Conservation (phyloP, 2,797 vertebrate genomes). For the Eulemur mongoz region DNA sequence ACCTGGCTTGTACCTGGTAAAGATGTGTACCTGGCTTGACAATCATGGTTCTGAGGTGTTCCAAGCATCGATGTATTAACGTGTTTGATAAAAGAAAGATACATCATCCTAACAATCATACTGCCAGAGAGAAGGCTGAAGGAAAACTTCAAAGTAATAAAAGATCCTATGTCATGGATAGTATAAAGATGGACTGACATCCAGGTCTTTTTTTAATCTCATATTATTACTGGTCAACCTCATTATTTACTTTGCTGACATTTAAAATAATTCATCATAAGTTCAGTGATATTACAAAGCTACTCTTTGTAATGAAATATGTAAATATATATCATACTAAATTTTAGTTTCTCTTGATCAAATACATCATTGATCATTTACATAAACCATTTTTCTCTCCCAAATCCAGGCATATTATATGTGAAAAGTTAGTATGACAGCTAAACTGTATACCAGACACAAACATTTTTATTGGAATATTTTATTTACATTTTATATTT, state of each 20-base stretch:
- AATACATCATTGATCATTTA: conserved; percentile 52
- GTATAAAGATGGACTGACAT: neutral
- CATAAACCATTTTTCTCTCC: neutral
- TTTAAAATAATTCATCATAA: conserved; percentile 38
- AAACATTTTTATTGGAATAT: conserved; percentile 81
- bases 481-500: conserved; percentile 89
- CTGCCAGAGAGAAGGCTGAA: conserved; percentile 31
- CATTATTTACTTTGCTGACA: conserved; percentile 52
- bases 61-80: neutral
- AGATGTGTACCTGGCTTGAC: conserved; percentile 14
- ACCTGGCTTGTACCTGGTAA: neutral
- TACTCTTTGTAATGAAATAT: conserved; percentile 4
- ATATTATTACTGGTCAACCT: conserved; percentile 6
- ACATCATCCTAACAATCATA: conserved; percentile 5
- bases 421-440: conserved; percentile 19
- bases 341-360: conserved; percentile 47
- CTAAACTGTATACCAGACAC: conserved; percentile 58
- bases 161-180: neutral
- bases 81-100: conserved; percentile 33
- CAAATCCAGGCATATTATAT: conserved; percentile 21
- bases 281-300: conserved; percentile 18
- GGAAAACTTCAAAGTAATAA: conserved; percentile 32
- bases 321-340: conserved; percentile 15
- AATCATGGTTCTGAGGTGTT: conserved; percentile 30
- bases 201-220: conserved; percentile 7